Conservation (phyloP, 2,113 vertebrate genomes). For the Murina feae region DNA sequence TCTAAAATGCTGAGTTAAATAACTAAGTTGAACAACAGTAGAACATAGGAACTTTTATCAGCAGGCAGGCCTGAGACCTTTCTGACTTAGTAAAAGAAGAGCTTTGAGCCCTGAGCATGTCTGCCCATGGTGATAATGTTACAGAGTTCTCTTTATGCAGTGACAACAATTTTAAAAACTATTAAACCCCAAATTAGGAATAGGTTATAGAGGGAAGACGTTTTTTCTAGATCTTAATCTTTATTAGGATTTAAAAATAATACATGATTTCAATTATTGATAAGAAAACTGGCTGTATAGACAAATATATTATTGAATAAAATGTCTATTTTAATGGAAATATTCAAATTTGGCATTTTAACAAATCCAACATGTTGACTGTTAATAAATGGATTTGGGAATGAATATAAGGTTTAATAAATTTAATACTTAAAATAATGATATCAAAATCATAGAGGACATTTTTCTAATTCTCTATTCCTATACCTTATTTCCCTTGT, state of each 20-base stretch:
- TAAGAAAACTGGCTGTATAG: not conserved
- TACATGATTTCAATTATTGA: not conserved
- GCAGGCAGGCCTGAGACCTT: not conserved
- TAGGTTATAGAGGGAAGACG: not conserved
- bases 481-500: not conserved
- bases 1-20: constrained; percentile 7
- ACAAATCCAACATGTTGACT: not conserved
- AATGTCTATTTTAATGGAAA: not conserved
- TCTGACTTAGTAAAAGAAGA: not conserved
- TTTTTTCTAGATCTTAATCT: not conserved
- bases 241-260: not conserved
- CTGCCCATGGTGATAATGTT: not conserved
- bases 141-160: constrained; percentile 37
- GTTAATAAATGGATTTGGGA: not conserved
- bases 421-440: not conserved
- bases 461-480: not conserved
- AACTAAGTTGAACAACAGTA: constrained; percentile 45
- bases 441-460: not conserved
- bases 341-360: not conserved
- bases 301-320: not conserved
- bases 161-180: not conserved
- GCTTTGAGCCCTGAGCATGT: not conserved
- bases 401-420: not conserved
- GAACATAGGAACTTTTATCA: constrained; percentile 39
- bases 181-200: not conserved